Conservation (phyloP, 37 sponge, comb jelly and placozoan species). For the Axinella damicornis region DNA sequence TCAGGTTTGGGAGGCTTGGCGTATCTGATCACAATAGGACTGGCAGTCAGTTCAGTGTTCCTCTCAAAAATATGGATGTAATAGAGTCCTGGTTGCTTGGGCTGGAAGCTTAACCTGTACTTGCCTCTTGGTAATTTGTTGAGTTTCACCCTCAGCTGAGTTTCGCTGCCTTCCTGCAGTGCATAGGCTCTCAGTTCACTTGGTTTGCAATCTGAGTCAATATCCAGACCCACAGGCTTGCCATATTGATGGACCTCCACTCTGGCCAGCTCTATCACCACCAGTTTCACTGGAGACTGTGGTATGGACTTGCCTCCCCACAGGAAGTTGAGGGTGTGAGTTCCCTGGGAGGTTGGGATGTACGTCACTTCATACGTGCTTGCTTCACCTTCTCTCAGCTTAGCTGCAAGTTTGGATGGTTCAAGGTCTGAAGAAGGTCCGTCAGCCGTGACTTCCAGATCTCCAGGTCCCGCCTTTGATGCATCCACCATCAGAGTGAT, state of each 20-base stretch:
- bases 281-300: conserved; percentile 40
- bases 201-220: conserved; percentile 12
- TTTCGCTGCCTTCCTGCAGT: conserved; percentile 27
- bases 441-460: conserved; percentile 58
- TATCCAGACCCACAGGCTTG: conserved; percentile 47
- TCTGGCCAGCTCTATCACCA: not conserved
- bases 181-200: conserved; percentile 57
- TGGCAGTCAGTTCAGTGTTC: conserved; percentile 59
- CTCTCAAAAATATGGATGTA: conserved; percentile 49
- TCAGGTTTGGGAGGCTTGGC: conserved; percentile 63
- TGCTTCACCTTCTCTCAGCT: conserved; percentile 20
- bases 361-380: conserved; percentile 42
- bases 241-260: conserved; percentile 35
- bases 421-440: conserved; percentile 6
- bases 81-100: conserved; percentile 65
- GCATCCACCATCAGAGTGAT: conserved; percentile 63
- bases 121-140: conserved; percentile 56
- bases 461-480: conserved; percentile 75
- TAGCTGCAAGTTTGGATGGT: conserved; percentile 47
- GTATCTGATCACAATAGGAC: conserved; percentile 73
- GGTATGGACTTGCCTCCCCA: conserved; percentile 22
- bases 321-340: conserved; percentile 47
- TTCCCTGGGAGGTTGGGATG: conserved; percentile 7
- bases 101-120: conserved; percentile 47
- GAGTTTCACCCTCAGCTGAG: conserved; percentile 58